Percentiles rank a stretch among this genome's conserved stretches.
Conservation (phyloP, 2,113 vertebrate genomes). For the Austrofundulus limnaeus region DNA sequence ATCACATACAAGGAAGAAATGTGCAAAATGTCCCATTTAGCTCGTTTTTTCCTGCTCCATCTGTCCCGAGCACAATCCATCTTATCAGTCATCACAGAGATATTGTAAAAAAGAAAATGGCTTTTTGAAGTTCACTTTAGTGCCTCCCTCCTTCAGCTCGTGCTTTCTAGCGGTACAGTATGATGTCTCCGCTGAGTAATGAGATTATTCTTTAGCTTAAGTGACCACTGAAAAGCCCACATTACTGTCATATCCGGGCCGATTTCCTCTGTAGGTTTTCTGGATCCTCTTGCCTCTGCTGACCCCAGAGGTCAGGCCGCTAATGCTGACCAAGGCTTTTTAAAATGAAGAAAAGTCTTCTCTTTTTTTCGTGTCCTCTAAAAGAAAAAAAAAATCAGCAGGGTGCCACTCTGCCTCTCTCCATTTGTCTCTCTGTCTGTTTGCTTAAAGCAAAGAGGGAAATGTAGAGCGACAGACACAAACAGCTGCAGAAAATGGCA, state of each 20-base stretch:
- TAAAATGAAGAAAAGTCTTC: conserved; percentile 39
- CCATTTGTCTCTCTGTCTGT: conserved; percentile 2
- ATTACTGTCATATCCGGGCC: conserved; percentile 64
- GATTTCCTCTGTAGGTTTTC: conserved; percentile 59
- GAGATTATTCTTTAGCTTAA: conserved; percentile 66
- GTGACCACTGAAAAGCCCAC: conserved; percentile 64
- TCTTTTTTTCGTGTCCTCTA: not conserved
- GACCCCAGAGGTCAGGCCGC: conserved; percentile 63
- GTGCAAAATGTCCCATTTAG: conserved; percentile 21
- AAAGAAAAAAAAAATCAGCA: conserved; percentile 1
- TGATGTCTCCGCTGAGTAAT: conserved; percentile 57
- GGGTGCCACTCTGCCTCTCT: conserved; percentile 3
- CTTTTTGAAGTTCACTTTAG: conserved; percentile 58
- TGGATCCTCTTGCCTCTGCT: conserved; percentile 46
- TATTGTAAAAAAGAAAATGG: conserved; percentile 57
- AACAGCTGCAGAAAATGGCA: conserved; percentile 12
- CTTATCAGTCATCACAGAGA: conserved; percentile 64
- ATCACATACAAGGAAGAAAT: conserved; percentile 19
- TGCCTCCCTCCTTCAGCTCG: conserved; percentile 35
- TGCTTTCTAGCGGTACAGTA: conserved; percentile 54
- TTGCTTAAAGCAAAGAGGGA: conserved; percentile 31
- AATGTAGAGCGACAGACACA: conserved; percentile 28
- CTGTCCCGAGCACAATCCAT: conserved; percentile 54
- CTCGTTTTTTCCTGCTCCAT: conserved; percentile 40
- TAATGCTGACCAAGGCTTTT: conserved; percentile 65